Evolutionary conservation across 2,113 vertebrate species (phyloP).

Genomic region (Bos taurus): ARS-UCD2.0 NC_037347.1:69151501-69152000

Average conservation of each 20-base stretch:
- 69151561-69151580: conserved; percentile 47
- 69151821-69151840: not conserved
- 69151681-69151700: not conserved
- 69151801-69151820: not conserved
- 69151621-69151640: not conserved
- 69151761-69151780: not conserved
- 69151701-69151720: not conserved
- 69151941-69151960: not conserved
- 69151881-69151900: not conserved
- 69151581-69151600: not conserved
- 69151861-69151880: not conserved
- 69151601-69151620: not conserved
- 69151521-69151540: conserved; percentile 59
- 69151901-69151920: not conserved
- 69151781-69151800: not conserved
- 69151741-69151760: not conserved
- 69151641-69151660: not conserved
- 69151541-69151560: conserved; percentile 49
- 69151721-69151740: not conserved
- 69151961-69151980: not conserved
- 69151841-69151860: rapidly evolving
- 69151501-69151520: conserved; percentile 49
- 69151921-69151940: not conserved
- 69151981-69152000: not conserved
- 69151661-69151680: not conserved